phyloP scores from a whole-genome alignment of 92 coral and sea anemone species.

The Phymanthus crucifer region DNA sequence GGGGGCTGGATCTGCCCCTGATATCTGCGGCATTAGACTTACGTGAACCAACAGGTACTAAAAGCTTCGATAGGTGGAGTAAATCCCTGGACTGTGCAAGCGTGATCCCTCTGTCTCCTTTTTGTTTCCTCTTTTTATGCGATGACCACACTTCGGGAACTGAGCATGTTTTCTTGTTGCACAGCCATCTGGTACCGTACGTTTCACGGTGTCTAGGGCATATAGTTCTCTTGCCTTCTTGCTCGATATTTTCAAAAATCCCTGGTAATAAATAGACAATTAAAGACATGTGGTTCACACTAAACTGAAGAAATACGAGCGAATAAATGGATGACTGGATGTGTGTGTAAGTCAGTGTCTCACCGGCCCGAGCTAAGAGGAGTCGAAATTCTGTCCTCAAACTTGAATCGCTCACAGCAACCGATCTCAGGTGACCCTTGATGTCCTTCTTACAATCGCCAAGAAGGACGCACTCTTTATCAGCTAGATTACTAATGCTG shows the following conservation, averaged over 20 bases:
- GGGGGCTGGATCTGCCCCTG: no score
- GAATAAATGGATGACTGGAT: background rate
- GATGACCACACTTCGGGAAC: no score
- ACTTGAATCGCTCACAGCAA: constrained; percentile 35
- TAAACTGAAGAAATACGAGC: constrained; percentile 34
- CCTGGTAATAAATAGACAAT: background rate
- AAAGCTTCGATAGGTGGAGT: constrained; percentile 23
- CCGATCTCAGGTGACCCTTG: constrained; percentile 49
- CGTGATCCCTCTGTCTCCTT: constrained; percentile 57
- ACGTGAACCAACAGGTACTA: constrained; percentile 58
- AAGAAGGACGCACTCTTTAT: constrained; percentile 44
- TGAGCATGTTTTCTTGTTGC: background rate
- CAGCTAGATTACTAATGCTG: constrained; percentile 28
- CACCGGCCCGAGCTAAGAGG: constrained; percentile 51
- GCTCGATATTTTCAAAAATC: no score
- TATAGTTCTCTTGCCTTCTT: no score
- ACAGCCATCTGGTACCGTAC: background rate
- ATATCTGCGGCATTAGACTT: constrained; percentile 30
- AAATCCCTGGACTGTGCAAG: constrained; percentile 46
- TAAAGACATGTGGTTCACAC: constrained; percentile 21
- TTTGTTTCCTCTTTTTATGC: background rate
- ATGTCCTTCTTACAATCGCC: constrained; percentile 49
- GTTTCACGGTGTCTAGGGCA: no score
- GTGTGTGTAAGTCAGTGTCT: background rate
- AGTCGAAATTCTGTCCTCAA: constrained; percentile 35